phyloP scores from a whole-genome alignment of 2,113 vertebrate genomes.

The Campylorhamphus procurvoides region DNA sequence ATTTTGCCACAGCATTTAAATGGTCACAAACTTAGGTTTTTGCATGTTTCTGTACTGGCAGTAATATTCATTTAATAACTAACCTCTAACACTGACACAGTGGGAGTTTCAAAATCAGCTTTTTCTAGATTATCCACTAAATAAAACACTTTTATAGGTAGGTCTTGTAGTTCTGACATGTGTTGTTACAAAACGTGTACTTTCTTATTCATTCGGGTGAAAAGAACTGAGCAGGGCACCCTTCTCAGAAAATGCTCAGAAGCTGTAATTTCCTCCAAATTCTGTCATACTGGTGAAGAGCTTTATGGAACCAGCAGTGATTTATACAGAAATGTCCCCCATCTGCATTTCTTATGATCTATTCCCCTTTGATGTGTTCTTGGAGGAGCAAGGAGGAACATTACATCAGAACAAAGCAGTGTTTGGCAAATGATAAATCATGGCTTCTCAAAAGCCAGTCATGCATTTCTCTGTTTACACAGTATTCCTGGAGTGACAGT shows the following conservation, averaged over 20 bases:
- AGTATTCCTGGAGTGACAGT: not conserved
- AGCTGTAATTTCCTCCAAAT: not conserved
- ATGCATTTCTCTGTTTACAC: constrained; percentile 13
- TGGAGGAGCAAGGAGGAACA: not conserved
- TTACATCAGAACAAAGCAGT: not conserved
- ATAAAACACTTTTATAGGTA: not conserved
- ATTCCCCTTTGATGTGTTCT: not conserved
- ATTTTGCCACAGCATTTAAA: not conserved
- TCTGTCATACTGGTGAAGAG: not conserved
- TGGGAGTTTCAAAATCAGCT: not conserved
- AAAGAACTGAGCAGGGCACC: not conserved
- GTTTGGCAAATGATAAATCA: not conserved
- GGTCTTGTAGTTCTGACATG: not conserved
- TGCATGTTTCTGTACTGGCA: not conserved
- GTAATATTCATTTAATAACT: not conserved
- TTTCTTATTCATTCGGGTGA: not conserved
- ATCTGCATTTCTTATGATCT: not conserved
- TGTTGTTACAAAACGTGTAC: not conserved
- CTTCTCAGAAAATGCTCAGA: not conserved
- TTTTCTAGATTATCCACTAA: not conserved
- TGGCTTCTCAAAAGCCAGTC: not conserved
- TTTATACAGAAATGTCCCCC: not conserved
- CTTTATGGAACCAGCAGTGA: not conserved
- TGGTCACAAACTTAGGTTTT: not conserved
- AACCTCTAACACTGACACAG: not conserved